Percentiles rank a stretch among this genome's conserved stretches.
phyloP scores from a whole-genome alignment of 53 echinoderm and acorn worm genomes.

The Actinopyga echinites region DNA sequence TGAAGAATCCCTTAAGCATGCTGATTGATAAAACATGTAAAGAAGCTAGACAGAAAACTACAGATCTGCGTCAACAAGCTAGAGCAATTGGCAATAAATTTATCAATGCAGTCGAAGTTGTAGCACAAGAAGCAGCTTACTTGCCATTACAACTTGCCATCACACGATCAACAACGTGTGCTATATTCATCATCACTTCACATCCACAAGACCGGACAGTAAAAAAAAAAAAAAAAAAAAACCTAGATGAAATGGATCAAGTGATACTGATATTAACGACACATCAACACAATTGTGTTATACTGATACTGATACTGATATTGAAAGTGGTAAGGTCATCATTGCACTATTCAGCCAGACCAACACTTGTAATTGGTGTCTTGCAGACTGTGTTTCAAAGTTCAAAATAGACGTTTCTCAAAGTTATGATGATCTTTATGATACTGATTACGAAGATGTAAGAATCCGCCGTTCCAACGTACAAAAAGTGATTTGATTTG shows the following conservation, averaged over 20 bases:
- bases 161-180: neutral
- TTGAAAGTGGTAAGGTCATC: neutral
- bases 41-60: neutral
- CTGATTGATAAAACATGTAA: constrained; percentile 9
- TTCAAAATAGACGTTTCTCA: neutral
- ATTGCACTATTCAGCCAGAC: constrained; percentile 9
- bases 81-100: no score
- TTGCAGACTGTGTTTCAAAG: constrained; percentile 34
- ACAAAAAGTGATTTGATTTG: constrained; percentile 40
- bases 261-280: no score
- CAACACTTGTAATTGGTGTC: constrained; percentile 14
- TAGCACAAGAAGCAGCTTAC: constrained; percentile 27
- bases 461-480: neutral
- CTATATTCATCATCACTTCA: neutral
- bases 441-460: constrained; percentile 27
- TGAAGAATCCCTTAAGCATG: constrained; percentile 11
- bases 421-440: constrained; percentile 39
- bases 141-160: neutral
- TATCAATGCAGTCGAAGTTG: neutral
- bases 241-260: neutral
- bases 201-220: neutral
- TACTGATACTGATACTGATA: no score
- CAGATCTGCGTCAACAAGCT: neutral
- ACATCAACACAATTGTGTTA: no score
- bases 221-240: neutral